These are phyloP conservation scores for Neopelma chrysocephalum DNA, from an alignment of 2,797 vertebrate genomes.

Conservation along the genomic window DNA sequence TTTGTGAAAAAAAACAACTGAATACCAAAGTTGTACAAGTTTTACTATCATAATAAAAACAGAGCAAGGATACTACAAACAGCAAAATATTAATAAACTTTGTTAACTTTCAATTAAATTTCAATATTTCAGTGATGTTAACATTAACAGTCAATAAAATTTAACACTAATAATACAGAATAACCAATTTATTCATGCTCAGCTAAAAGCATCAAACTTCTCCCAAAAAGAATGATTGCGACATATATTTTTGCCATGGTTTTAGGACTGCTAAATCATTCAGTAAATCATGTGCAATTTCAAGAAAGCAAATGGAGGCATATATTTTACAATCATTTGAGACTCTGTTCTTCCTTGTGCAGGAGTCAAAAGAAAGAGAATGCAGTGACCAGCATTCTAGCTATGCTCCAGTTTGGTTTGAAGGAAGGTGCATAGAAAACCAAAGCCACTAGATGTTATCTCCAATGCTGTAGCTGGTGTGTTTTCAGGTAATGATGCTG, in stretches of 20 bases:
- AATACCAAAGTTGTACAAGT: background rate
- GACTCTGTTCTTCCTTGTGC: background rate
- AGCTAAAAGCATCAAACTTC: background rate
- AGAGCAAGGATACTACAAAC: background rate
- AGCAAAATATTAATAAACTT: background rate
- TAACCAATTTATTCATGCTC: background rate
- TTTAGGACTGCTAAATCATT: background rate
- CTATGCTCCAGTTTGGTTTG: background rate
- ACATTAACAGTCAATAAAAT: background rate
- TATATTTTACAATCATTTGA: background rate
- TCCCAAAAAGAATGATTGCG: background rate
- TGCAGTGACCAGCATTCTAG: background rate
- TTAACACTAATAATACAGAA: background rate
- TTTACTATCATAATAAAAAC: background rate
- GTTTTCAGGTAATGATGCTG: background rate
- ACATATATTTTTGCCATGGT: background rate
- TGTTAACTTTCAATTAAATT: background rate
- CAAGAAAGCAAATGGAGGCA: background rate
- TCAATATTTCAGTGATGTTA: background rate
- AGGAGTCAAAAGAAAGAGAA: background rate
- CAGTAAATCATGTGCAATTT: background rate
- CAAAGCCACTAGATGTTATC: background rate
- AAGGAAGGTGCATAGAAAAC: background rate
- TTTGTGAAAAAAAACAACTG: accelerated
- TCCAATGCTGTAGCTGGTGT: accelerated